Conservation (phyloP, 2,888 invertebrate species). For the Chymomyza procnemis region DNA sequence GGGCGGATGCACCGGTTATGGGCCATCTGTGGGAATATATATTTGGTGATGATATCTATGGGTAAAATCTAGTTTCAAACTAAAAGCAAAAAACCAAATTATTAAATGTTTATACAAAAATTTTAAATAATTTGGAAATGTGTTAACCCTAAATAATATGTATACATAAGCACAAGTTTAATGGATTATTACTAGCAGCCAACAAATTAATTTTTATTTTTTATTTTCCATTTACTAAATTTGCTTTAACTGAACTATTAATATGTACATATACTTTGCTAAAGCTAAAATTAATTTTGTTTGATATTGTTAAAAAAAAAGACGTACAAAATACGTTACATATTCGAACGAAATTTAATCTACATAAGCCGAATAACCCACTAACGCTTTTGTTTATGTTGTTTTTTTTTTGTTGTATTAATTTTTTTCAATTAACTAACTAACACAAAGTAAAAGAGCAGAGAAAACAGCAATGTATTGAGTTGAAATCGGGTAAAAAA, state of each 20-base stretch:
- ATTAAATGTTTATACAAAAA: not conserved
- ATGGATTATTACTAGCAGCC: not conserved
- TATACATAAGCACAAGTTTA: not conserved
- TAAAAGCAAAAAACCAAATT: not conserved
- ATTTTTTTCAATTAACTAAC: not conserved
- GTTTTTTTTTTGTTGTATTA: not conserved
- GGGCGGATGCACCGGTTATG: slow-evolving; percentile 99
- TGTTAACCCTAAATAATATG: not conserved
- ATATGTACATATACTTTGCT: not conserved
- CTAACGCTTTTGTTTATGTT: not conserved
- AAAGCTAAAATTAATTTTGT: not conserved
- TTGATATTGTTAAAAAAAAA: not conserved
- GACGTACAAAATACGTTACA: not conserved
- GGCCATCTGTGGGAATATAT: slow-evolving; percentile 96
- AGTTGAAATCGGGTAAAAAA: too few relatives aligned
- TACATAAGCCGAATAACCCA: not conserved
- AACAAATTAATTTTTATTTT: not conserved
- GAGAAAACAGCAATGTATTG: too few relatives aligned
- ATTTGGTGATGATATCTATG: slow-evolving; percentile 87
- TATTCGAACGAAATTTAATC: not conserved
- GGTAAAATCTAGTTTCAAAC: slow-evolving; percentile 81
- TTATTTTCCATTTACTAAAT: not conserved
- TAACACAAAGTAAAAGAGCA: not conserved
- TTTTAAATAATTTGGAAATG: not conserved
- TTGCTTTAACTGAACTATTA: not conserved